These are phyloP conservation scores for Panagrolaimus sp. DNA, from an alignment of 1,140 invertebrate species.

Conservation along the genomic window DNA sequence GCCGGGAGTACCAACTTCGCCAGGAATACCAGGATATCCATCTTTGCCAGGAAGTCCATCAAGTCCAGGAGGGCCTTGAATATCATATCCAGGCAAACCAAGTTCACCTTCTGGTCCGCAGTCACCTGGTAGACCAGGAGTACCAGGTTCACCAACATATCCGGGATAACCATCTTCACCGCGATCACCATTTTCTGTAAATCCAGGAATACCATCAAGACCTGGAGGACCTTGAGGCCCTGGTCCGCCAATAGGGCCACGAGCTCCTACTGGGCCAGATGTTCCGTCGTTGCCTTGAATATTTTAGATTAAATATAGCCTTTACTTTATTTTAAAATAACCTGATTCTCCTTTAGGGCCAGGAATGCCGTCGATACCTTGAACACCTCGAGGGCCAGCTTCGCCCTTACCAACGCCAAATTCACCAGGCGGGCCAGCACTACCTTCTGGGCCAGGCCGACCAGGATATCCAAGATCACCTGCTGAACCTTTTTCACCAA, in stretches of 20 bases:
- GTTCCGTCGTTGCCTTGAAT: conserved; percentile 45
- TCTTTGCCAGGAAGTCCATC: conserved; percentile 50
- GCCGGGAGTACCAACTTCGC: conserved; percentile 50
- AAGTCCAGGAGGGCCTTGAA: conserved; percentile 53
- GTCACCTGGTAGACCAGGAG: conserved; percentile 30
- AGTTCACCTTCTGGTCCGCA: conserved; percentile 24
- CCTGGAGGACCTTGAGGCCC: conserved; percentile 41
- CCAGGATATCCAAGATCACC: conserved; percentile 51
- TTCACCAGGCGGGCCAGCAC: conserved; percentile 49
- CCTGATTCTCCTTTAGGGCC: conserved; percentile 50
- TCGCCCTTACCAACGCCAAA: conserved; percentile 26
- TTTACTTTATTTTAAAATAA: background rate
- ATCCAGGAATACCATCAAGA: conserved; percentile 42
- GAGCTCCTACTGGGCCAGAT: conserved; percentile 50
- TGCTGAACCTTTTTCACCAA: conserved; percentile 29
- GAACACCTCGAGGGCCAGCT: conserved; percentile 40
- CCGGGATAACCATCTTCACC: conserved; percentile 49
- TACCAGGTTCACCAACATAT: conserved; percentile 29
- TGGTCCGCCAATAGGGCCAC: conserved; percentile 46
- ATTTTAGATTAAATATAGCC: conserved; percentile 13
- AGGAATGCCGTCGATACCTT: conserved; percentile 53
- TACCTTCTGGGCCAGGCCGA: conserved; percentile 51
- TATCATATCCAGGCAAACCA: conserved; percentile 51
- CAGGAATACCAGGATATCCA: conserved; percentile 52
- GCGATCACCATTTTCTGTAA: conserved; percentile 45